phyloP scores from a whole-genome alignment of 2,797 vertebrate species.

The Gallirallus australis region DNA sequence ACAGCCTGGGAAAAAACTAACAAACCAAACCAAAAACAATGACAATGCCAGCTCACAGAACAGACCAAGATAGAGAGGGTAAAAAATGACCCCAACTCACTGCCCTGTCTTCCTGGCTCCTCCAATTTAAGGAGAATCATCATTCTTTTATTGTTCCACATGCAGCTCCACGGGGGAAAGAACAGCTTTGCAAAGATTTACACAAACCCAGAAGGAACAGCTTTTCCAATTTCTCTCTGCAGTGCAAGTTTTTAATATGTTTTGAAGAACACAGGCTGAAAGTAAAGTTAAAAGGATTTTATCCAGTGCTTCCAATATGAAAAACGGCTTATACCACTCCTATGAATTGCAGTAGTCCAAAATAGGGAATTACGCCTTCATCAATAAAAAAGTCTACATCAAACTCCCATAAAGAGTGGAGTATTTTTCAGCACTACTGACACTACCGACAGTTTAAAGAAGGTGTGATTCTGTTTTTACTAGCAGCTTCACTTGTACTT shows the following conservation, averaged over 20 bases:
- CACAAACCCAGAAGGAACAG: not conserved
- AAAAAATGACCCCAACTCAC: not conserved
- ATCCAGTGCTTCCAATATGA: not conserved
- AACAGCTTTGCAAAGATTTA: not conserved
- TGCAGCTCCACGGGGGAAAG: not conserved
- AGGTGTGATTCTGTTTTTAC: not conserved
- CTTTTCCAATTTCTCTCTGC: not conserved
- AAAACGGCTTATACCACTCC: not conserved
- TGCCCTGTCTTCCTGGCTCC: not conserved
- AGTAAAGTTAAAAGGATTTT: not conserved
- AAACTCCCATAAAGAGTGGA: not conserved
- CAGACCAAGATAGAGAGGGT: not conserved
- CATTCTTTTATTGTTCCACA: not conserved
- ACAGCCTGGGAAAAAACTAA: not conserved
- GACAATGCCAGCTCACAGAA: not conserved
- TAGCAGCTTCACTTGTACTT: not conserved
- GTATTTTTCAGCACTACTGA: not conserved
- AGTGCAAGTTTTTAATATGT: not conserved
- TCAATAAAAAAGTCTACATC: not conserved
- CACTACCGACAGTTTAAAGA: not conserved
- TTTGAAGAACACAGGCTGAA: not conserved
- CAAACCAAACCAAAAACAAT: not conserved
- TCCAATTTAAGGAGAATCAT: not conserved
- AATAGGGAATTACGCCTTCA: not conserved
- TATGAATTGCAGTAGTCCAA: not conserved